Base-by-base conservation (phyloP, 2,797 vertebrate genomes). In the Manis crassicaudata region DNA sequence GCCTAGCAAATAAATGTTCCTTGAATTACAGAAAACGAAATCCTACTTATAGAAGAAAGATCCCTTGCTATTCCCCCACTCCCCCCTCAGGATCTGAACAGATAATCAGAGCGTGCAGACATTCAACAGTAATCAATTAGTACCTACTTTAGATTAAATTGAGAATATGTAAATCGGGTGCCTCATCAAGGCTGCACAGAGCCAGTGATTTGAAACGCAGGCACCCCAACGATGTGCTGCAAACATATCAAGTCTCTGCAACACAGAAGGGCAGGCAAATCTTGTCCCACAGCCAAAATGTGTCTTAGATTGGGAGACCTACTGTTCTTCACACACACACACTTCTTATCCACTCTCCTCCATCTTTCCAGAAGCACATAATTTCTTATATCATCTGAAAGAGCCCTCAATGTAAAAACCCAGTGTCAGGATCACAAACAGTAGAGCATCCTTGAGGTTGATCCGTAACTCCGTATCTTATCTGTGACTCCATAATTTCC, bases 41-140 rank as follows among this genome's bases (percentile, higher is more conserved):
- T 86, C 86, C 32, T 80, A 94, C 96, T 96, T 88, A 89, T 35
- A 97, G 96, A 98, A 95, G 95, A 97, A 98, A 96, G 87, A 96
- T 97, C 94, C 87, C 88, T 97, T 93, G 94, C 96, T 98, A 86
- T 29, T 94, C 62, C 93, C 92, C 97, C 97, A 73, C 77, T 97
- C 97, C 94, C 97, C 93, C 95, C 97, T 97, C 96, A 99, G 98
- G 98, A 98, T 98, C 98, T 98, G 98, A 98, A 98, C 97, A 98
- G 98, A 98, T 99, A 99, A 99, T 98, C 98, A 99, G 98, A 98
- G 98, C 98, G 86, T 98, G 98, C 98, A 97, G 98, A 98, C 98
- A 98, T 99, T 99, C 98, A 99, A 98, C 98, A 97, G 98, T 98
- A 99, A 99, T 99, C 98, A 99, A 98, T 99, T 99, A 99, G 98